Conservation (phyloP, 2,888 invertebrate species). For the Venusia cambrica region DNA sequence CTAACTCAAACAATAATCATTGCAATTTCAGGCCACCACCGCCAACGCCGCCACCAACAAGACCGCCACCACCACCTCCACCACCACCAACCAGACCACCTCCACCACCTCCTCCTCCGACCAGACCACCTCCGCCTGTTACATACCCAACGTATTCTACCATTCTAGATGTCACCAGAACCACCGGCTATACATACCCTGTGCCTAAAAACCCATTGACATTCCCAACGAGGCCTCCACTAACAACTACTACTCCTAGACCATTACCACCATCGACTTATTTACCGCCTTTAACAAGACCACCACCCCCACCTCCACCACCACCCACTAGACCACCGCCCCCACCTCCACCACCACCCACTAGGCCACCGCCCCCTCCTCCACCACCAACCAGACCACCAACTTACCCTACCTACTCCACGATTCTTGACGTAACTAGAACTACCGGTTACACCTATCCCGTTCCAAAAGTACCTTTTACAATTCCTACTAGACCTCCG, state of each 20-base stretch:
- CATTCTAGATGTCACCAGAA: constrained; percentile 4
- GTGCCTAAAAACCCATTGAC: constrained; percentile 32
- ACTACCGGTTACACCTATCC: constrained; percentile 52
- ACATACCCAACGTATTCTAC: constrained; percentile 1
- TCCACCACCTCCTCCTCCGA: constrained; percentile 25
- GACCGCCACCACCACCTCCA: constrained; percentile 18
- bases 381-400: constrained; percentile 17
- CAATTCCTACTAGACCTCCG: constrained; percentile 31
- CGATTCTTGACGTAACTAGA: constrained; percentile 27
- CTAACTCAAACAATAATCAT: no score
- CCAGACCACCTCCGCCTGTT: constrained; percentile 14
- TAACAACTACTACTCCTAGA: constrained; percentile 25
- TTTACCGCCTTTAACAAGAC: constrained; percentile 7
- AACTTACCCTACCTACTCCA: constrained; percentile 26
- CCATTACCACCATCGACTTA: constrained; percentile 20
- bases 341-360: constrained; percentile 23
- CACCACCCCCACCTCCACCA: constrained; percentile 13
- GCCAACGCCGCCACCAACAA: constrained; percentile 23
- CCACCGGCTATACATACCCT: constrained; percentile 30
- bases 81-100: constrained; percentile 24
- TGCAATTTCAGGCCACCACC: constrained; percentile 26
- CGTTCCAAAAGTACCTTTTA: constrained; percentile 37
- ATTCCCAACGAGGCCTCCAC: constrained; percentile 15
- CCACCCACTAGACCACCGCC: constrained; percentile 23
- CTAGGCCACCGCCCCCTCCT: constrained; percentile 19